Conservation (phyloP, 2,797 vertebrate species). For the Anableps anableps region DNA sequence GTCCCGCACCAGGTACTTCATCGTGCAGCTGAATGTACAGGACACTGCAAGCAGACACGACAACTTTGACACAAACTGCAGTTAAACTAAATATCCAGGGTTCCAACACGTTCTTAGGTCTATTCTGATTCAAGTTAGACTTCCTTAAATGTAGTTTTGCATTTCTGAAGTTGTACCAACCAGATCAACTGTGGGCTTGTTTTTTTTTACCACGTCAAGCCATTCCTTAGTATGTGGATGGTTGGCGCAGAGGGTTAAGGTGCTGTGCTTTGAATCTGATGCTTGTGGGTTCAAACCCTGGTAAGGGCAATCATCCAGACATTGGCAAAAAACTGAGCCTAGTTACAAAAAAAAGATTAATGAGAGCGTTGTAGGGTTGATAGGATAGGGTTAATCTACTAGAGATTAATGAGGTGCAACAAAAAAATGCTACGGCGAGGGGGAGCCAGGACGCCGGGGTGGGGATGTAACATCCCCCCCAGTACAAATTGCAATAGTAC, state of each 20-base stretch:
- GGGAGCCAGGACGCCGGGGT: neutral
- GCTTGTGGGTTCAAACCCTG: neutral
- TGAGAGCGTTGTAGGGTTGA: no score
- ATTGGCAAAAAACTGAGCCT: neutral
- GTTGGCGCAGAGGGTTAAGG: neutral
- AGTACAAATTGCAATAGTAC: no score
- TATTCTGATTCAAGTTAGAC: neutral
- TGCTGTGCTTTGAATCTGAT: neutral
- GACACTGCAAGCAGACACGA: constrained; percentile 77
- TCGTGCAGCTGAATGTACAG: constrained; percentile 95
- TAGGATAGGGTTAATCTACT: neutral
- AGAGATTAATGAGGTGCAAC: neutral
- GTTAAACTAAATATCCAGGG: neutral
- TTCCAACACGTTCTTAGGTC: neutral
- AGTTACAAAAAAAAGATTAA: neutral
- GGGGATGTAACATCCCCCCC: neutral
- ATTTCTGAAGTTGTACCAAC: neutral
- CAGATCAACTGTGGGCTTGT: neutral
- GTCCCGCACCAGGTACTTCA: constrained; percentile 95
- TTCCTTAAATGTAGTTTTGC: neutral
- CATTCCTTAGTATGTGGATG: neutral
- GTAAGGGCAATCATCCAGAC: neutral
- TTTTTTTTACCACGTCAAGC: neutral
- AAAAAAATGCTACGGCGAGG: neutral
- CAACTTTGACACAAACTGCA: neutral